Evolutionary conservation across 2,113 vertebrate genomes (phyloP).

Genomic region (Oxyruncus cristatus): DNA sequence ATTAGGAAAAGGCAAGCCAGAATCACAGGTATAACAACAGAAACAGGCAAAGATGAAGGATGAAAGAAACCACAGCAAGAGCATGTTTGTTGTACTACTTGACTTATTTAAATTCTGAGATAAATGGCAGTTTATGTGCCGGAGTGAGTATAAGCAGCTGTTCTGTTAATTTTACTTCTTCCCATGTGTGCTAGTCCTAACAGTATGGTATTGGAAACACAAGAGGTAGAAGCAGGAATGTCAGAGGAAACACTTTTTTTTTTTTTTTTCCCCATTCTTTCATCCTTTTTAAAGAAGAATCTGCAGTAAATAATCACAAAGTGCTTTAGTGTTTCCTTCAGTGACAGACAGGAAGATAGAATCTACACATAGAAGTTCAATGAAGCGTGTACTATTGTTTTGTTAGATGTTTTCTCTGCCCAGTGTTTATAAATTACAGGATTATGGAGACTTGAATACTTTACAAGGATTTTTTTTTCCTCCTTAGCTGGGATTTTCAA

Average conservation of each 20-base stretch:
- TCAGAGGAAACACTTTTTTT: neutral
- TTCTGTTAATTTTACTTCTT: constrained; percentile 29
- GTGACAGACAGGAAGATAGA: neutral
- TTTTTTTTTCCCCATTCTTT: neutral
- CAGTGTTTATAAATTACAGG: neutral
- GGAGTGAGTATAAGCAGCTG: constrained; percentile 1
- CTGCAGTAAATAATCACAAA: neutral
- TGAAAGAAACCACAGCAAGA: neutral
- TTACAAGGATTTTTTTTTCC: neutral
- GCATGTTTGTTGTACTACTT: neutral
- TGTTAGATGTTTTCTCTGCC: neutral
- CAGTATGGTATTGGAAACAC: neutral
- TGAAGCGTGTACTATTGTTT: neutral
- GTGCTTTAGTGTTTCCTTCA: neutral
- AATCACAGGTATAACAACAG: neutral
- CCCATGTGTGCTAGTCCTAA: neutral
- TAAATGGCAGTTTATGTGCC: neutral
- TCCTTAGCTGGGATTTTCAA: neutral
- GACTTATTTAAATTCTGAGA: neutral
- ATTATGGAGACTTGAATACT: neutral
- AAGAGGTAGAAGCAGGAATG: neutral
- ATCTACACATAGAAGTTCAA: neutral
- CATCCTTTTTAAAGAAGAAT: neutral
- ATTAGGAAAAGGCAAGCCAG: neutral
- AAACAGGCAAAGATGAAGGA: neutral